Conservation (phyloP, 2,113 vertebrate genomes). For the Ciconia boyciana region DNA sequence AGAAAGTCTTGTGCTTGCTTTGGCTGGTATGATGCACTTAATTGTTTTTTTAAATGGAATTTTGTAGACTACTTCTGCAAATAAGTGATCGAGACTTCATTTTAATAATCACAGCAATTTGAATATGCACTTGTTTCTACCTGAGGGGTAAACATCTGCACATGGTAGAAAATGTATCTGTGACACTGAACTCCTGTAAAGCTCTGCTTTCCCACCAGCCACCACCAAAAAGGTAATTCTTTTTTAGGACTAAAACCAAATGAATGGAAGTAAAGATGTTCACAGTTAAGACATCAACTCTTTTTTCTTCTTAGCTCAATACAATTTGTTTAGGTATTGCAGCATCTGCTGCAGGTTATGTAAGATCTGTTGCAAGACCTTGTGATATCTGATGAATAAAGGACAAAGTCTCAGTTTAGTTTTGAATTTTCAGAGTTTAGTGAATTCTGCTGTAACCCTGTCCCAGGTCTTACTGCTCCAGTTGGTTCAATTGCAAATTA, state of each 20-base stretch:
- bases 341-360: slow-evolving; percentile 29
- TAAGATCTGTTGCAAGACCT: slow-evolving; percentile 60
- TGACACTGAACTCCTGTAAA: not conserved
- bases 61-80: not conserved
- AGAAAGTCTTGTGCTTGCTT: not conserved
- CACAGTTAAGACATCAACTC: not conserved
- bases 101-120: not conserved
- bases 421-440: not conserved
- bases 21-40: not conserved
- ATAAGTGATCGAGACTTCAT: not conserved
- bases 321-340: slow-evolving; percentile 58
- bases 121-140: not conserved
- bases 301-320: not conserved
- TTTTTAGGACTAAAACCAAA: not conserved
- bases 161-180: not conserved
- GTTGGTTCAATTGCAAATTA: not conserved
- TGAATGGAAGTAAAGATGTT: not conserved
- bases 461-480: not conserved
- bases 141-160: not conserved
- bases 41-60: not conserved
- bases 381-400: slow-evolving; percentile 58
- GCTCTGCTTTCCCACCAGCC: not conserved
- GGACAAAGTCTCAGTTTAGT: slow-evolving; percentile 63
- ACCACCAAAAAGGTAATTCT: not conserved
- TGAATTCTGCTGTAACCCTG: not conserved